Evolutionary conservation across 2,113 vertebrate species (phyloP).

Genomic region (Naja naja): DNA sequence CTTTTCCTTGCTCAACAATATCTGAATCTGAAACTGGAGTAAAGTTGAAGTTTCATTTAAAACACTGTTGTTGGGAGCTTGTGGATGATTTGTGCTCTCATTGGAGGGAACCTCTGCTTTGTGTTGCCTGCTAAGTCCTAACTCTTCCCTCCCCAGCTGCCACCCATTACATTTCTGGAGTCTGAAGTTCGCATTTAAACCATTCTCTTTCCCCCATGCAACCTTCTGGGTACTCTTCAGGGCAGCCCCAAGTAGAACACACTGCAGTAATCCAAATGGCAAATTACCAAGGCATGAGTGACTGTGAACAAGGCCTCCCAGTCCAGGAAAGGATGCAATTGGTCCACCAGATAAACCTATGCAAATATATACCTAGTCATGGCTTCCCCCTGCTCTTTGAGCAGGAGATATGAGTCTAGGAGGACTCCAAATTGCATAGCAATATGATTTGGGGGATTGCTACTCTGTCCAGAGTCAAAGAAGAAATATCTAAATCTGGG

Average conservation of each 20-base stretch:
- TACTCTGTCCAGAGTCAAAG: not conserved
- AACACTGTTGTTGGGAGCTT: not conserved
- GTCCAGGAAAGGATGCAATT: not conserved
- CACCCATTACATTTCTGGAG: not conserved
- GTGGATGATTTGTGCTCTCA: not conserved
- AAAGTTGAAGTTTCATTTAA: not conserved
- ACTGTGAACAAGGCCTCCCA: not conserved
- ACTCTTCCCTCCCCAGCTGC: not conserved
- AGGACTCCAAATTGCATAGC: not conserved
- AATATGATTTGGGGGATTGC: not conserved
- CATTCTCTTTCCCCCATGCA: not conserved
- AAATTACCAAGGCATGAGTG: not conserved
- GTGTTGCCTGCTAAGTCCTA: not conserved
- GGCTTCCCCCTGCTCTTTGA: no score
- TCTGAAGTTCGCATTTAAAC: not conserved
- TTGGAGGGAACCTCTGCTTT: not conserved
- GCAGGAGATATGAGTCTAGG: no score
- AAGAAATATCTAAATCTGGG: not conserved
- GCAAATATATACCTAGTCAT: not conserved
- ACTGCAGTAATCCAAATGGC: not conserved
- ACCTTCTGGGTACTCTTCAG: not conserved
- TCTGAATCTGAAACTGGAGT: not conserved
- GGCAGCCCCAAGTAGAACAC: not conserved
- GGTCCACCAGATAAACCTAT: not conserved
- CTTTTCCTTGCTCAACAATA: not conserved